Evolutionary conservation across 2,888 invertebrate genomes (phyloP), one percentile per base, ranked within the genome.

Genomic region (Coronaproctus castanopsis): DNA sequence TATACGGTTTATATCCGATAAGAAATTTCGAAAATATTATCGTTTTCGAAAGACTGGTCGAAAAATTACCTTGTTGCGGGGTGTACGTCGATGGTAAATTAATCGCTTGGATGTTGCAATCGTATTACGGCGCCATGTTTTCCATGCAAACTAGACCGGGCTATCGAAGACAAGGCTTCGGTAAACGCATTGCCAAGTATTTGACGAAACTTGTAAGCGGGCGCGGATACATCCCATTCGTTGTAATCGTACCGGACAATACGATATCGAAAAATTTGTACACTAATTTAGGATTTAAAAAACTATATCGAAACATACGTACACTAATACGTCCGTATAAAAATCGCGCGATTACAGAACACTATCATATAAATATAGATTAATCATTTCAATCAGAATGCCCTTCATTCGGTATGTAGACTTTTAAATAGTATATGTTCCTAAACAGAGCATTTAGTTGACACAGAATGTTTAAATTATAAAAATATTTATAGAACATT

Each of bases 31-130:
- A 88, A 72, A 84, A 84, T 69, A 80, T 86, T 65, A 83, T 87
- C 71, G 78, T 87, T 58, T 88, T 88, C 72, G 82, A 86, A 69
- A 82, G 82, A 72, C 77, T 88, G 62, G 84, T 87, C 63, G 78
- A 79, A 61, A 80, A 80, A 68, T 76, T 88, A 65, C 87, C 87
- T 10, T 87, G 87, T 20, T 84, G 83, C 70, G 88, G 87, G 49
- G 81, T 88, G 64, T 87, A 87, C 72, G 81, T 74, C 18, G 77
- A 77, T 59, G 85, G 83, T 56, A 80, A 82, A 67, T 74, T 88
- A 64, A 87, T 87, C 48, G 88, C 88, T 23, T 88, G 88, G 88
- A 88, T 88, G 88, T 85, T 88, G 55, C 88, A 88, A 71, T 87
- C 87, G 21, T 88, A 88, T 73, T 88, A 88, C 72, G 88, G 88